A percentile compares a stretch with the other conserved stretches of the same genome.
phyloP scores from a whole-genome alignment of 2,797 vertebrate genomes.

The Meda fulgida region DNA sequence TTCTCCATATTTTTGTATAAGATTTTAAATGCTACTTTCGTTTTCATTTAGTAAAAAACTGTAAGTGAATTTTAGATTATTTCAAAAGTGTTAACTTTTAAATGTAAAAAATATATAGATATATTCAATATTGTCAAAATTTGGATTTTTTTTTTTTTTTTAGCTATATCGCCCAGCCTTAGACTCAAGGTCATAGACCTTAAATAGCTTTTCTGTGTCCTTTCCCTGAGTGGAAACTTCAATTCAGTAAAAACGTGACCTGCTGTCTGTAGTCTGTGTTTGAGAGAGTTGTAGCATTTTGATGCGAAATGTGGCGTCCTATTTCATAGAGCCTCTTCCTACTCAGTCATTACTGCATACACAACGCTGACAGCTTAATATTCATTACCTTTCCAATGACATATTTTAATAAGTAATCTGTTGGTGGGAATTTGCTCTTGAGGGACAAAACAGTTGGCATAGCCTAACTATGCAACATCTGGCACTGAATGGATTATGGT shows the following conservation, averaged over 20 bases:
- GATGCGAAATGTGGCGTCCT: slow-evolving; percentile 55
- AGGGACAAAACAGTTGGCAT: slow-evolving; percentile 54
- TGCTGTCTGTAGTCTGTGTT: not conserved
- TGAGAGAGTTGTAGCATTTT: slow-evolving; percentile 44
- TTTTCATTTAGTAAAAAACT: not conserved
- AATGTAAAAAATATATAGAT: not conserved
- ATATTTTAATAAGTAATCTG: slow-evolving; percentile 67
- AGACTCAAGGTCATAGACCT: not conserved
- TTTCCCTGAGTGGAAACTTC: not conserved
- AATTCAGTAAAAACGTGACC: not conserved
- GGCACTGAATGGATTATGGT: slow-evolving; percentile 28
- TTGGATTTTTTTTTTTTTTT: not conserved
- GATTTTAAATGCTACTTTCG: not conserved
- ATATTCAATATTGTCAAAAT: not conserved
- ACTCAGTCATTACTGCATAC: slow-evolving; percentile 59
- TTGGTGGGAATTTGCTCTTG: slow-evolving; percentile 47
- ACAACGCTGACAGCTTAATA: slow-evolving; percentile 48
- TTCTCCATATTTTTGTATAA: not conserved
- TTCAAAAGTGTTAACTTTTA: not conserved
- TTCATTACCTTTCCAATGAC: slow-evolving; percentile 68
- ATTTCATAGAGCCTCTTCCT: slow-evolving; percentile 51
- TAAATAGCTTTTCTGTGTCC: not conserved
- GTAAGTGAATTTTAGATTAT: not conserved
- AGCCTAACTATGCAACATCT: slow-evolving; percentile 2
- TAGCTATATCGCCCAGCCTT: not conserved